Evolutionary conservation across 2,113 vertebrate genomes (phyloP).

Genomic region (Hippocampus zosterae): DNA sequence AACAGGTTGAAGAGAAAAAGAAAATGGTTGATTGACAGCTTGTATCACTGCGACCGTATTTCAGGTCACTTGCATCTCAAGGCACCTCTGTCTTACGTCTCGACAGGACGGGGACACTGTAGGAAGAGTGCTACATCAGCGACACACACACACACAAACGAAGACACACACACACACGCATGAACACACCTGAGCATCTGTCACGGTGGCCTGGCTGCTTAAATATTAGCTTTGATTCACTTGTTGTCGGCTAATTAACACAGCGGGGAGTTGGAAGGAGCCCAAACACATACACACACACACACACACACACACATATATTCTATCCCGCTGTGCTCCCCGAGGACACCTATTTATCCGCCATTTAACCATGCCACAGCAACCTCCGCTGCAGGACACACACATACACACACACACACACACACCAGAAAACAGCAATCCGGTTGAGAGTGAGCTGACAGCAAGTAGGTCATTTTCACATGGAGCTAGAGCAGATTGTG

Average conservation of each 20-base stretch:
- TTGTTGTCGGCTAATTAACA: slow-evolving; percentile 45
- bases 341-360: slow-evolving; percentile 40
- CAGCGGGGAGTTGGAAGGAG: slow-evolving; percentile 17
- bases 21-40: too few relatives aligned
- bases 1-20: too few relatives aligned
- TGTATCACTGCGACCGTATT: neutral
- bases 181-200: slow-evolving; percentile 41
- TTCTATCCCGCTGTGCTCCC: slow-evolving; percentile 28
- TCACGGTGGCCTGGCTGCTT: slow-evolving; percentile 12
- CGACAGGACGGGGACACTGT: neutral
- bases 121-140: neutral
- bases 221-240: slow-evolving; percentile 49
- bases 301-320: neutral
- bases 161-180: neutral
- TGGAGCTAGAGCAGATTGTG: slow-evolving; percentile 58
- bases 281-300: neutral
- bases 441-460: slow-evolving; percentile 59
- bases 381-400: slow-evolving; percentile 14
- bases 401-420: neutral
- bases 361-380: slow-evolving; percentile 47
- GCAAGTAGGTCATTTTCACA: slow-evolving; percentile 75
- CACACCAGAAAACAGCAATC: slow-evolving; percentile 58
- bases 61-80: neutral
- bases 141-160: neutral
- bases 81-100: neutral